Percentiles rank a stretch among this genome's conserved stretches.
These are phyloP conservation scores for Petrophora chlorosata DNA, from an alignment of 2,888 invertebrate species.

Conservation along the genomic window DNA sequence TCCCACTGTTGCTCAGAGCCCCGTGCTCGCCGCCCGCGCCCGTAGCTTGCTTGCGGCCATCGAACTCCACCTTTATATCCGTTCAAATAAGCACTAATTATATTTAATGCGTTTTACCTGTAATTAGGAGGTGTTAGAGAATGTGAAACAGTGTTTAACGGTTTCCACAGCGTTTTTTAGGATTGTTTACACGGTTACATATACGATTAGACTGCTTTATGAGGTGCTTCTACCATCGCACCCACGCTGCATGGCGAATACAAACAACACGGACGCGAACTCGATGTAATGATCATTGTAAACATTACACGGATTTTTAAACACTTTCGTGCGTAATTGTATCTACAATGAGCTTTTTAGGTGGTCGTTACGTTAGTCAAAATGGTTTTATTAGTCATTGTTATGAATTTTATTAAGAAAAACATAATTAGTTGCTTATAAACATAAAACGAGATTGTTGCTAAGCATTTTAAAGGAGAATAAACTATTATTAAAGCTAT, in stretches of 20 bases:
- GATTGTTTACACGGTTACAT: slow-evolving; percentile 63
- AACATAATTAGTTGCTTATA: slow-evolving; percentile 14
- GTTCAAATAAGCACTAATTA: slow-evolving; percentile 77
- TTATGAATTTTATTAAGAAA: slow-evolving; percentile 25
- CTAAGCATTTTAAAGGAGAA: slow-evolving; percentile 1
- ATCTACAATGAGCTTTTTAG: slow-evolving; percentile 29
- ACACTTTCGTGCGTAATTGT: slow-evolving; percentile 42
- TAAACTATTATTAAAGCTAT: neutral
- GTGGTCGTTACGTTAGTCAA: slow-evolving; percentile 30
- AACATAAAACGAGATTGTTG: slow-evolving; percentile 15
- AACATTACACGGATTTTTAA: slow-evolving; percentile 58
- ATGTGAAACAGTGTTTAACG: slow-evolving; percentile 72
- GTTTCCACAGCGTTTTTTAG: slow-evolving; percentile 63
- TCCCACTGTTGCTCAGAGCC: slow-evolving; percentile 49
- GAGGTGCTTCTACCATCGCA: slow-evolving; percentile 61
- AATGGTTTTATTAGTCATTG: slow-evolving; percentile 37
- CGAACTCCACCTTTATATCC: slow-evolving; percentile 72
- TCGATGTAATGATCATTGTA: slow-evolving; percentile 65
- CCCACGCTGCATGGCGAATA: slow-evolving; percentile 64
- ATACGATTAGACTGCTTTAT: slow-evolving; percentile 69
- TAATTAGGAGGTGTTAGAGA: slow-evolving; percentile 80
- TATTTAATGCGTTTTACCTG: slow-evolving; percentile 78
- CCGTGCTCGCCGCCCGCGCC: slow-evolving; percentile 1
- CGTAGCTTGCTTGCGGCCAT: slow-evolving; percentile 42
- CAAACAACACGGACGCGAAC: slow-evolving; percentile 55